Conservation (phyloP, 2,797 vertebrate genomes). For the Salarias fasciatus region DNA sequence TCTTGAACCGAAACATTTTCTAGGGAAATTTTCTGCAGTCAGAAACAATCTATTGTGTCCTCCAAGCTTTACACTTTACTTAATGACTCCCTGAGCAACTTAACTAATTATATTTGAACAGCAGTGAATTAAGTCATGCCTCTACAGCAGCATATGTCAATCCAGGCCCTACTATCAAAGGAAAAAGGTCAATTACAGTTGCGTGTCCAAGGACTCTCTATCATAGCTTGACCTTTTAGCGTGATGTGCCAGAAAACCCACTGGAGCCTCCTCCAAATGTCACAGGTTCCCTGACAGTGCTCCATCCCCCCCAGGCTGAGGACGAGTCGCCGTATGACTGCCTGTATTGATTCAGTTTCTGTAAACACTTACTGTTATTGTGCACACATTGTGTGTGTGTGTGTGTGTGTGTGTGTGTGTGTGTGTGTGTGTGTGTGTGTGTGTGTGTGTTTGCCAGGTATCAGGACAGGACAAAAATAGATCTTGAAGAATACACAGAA, state of each 20-base stretch:
- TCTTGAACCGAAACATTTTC: too few species aligned
- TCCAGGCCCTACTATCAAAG: constrained; percentile 59
- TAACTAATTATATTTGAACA: constrained; percentile 55
- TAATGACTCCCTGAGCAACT: constrained; percentile 61
- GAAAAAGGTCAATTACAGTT: constrained; percentile 74
- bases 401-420: too few species aligned
- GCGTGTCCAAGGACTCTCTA: constrained; percentile 70
- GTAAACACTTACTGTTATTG: background rate
- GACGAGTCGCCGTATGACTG: constrained; percentile 39
- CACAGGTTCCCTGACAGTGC: constrained; percentile 58
- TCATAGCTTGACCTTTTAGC: constrained; percentile 75
- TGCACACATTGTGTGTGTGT: too few species aligned
- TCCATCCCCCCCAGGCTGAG: constrained; percentile 24
- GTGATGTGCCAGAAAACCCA: constrained; percentile 61
- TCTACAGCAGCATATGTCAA: constrained; percentile 55
- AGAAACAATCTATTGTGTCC: constrained; percentile 1
- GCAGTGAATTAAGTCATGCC: constrained; percentile 23
- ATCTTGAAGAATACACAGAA: too few species aligned
- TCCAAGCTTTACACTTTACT: constrained; percentile 19
- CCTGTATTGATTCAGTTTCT: constrained; percentile 24
- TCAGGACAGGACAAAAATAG: too few species aligned
- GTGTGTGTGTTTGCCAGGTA: too few species aligned
- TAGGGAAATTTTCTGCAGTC: too few species aligned
- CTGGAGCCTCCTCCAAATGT: constrained; percentile 72
- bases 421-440: too few species aligned